Evolutionary conservation across 2,113 vertebrate genomes (phyloP).

Genomic region (Brachypodius melanocephalos): DNA sequence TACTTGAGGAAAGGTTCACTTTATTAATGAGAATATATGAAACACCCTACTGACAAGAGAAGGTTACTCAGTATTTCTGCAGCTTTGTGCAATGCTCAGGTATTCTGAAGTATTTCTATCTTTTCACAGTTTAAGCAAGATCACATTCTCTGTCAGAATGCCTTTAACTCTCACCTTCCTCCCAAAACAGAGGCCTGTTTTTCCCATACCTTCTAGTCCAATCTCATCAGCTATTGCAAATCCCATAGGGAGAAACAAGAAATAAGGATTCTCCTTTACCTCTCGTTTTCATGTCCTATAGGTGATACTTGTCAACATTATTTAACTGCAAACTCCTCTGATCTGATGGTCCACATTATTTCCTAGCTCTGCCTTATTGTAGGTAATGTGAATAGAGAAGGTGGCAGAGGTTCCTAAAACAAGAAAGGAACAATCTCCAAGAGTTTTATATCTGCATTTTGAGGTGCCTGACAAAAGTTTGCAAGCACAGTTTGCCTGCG

Average conservation of each 20-base stretch:
- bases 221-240: background rate
- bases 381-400: fast-evolving
- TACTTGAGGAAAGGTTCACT: background rate
- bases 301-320: background rate
- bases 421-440: background rate
- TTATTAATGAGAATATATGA: background rate
- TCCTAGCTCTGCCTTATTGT: background rate
- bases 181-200: background rate
- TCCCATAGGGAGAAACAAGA: background rate
- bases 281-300: background rate
- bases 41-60: background rate
- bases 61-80: background rate
- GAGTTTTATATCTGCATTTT: background rate
- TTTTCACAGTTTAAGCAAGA: background rate
- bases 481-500: conserved; percentile 2
- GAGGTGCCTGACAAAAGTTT: background rate
- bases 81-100: background rate
- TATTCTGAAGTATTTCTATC: background rate
- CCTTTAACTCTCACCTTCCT: background rate
- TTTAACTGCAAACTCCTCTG: background rate
- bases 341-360: background rate
- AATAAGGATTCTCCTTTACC: background rate
- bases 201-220: background rate
- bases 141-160: background rate
- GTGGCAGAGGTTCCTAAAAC: background rate